Conservation (phyloP, 1,140 invertebrate species). For the Apis cerana region DNA sequence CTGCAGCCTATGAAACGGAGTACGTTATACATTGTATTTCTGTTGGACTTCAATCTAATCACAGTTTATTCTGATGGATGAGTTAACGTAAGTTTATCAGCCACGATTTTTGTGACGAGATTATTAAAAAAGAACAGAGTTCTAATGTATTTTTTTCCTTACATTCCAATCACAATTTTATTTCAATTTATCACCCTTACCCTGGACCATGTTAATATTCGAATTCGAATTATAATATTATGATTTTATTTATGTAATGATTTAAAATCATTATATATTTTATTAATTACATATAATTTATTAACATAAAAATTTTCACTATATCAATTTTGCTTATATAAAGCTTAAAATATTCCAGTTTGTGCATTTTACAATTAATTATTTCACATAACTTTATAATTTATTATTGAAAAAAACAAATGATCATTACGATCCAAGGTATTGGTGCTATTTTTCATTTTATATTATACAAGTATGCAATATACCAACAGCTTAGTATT, state of each 20-base stretch:
- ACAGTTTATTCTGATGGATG: constrained; percentile 60
- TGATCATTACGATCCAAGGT: constrained; percentile 74
- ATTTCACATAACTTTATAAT: neutral
- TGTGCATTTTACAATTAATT: constrained; percentile 20
- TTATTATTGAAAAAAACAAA: constrained; percentile 12
- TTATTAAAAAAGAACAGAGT: constrained; percentile 69
- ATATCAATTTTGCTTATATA: neutral
- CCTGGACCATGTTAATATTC: constrained; percentile 37
- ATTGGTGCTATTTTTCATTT: constrained; percentile 65
- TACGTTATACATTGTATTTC: constrained; percentile 58
- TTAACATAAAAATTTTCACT: neutral
- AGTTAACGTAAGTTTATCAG: constrained; percentile 62
- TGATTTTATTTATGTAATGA: neutral
- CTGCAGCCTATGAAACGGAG: constrained; percentile 57
- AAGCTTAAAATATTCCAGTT: constrained; percentile 2
- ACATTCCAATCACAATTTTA: constrained; percentile 62
- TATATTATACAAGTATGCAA: constrained; percentile 50
- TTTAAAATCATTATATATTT: constrained; percentile 28
- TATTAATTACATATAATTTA: constrained; percentile 6
- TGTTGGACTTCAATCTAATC: constrained; percentile 60
- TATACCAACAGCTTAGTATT: constrained; percentile 43
- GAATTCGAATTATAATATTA: constrained; percentile 7
- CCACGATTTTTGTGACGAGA: constrained; percentile 58
- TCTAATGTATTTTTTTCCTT: constrained; percentile 65
- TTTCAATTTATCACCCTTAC: constrained; percentile 44